A percentile compares a stretch with the other conserved stretches of the same genome.
Evolutionary conservation across 2,888 invertebrate species (phyloP).

Genomic region (Hololepta plana): DNA sequence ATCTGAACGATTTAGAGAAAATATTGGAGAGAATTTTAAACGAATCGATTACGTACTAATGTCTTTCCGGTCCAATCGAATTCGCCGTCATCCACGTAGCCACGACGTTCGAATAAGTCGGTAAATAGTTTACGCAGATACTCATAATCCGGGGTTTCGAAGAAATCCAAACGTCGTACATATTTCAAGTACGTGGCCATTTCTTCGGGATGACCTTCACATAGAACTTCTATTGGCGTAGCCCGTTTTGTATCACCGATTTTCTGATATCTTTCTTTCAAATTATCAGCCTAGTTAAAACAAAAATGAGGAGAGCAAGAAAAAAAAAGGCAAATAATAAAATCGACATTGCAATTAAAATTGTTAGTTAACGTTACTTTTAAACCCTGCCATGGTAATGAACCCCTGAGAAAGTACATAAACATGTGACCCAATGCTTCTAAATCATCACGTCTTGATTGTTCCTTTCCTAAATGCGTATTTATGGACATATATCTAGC

Average conservation of each 20-base stretch:
- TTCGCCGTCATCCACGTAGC: slow-evolving; percentile 77
- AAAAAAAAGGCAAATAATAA: background rate
- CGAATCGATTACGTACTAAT: slow-evolving; percentile 18
- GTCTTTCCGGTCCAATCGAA: slow-evolving; percentile 89
- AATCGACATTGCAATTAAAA: too few species aligned
- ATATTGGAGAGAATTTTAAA: slow-evolving; percentile 2
- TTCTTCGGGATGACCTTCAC: slow-evolving; percentile 83
- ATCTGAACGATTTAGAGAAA: background rate
- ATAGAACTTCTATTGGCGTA: slow-evolving; percentile 89
- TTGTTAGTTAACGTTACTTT: slow-evolving; percentile 34
- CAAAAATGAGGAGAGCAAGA: too few species aligned
- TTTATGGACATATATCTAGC: slow-evolving; percentile 99
- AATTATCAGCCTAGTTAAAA: slow-evolving; percentile 65
- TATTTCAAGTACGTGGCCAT: slow-evolving; percentile 95
- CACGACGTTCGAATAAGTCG: slow-evolving; percentile 75
- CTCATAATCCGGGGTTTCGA: slow-evolving; percentile 99
- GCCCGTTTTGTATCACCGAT: slow-evolving; percentile 99
- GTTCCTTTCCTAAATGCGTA: slow-evolving; percentile 99
- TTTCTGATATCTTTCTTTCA: slow-evolving; percentile 99
- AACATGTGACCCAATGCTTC: slow-evolving; percentile 99
- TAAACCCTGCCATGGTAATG: slow-evolving; percentile 99
- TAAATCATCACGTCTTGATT: slow-evolving; percentile 96
- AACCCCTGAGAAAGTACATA: slow-evolving; percentile 99
- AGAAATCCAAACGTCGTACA: slow-evolving; percentile 93
- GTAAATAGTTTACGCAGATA: slow-evolving; percentile 91